Conservation (phyloP, 2,797 vertebrate genomes). For the Anas georgica region DNA sequence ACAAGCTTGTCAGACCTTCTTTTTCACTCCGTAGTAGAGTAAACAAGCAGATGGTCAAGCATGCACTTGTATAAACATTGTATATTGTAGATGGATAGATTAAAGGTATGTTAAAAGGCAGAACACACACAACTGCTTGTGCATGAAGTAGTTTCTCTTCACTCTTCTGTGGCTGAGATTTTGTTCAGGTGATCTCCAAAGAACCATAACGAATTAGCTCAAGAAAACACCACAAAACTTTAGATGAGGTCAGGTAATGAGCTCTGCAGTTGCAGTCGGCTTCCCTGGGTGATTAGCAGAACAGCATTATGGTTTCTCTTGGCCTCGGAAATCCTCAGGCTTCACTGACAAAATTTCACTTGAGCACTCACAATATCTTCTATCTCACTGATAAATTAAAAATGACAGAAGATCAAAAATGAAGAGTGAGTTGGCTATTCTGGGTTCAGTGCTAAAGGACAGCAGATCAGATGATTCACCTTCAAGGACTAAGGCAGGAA, state of each 20-base stretch:
- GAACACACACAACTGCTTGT: background rate
- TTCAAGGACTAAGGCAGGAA: conserved; percentile 20
- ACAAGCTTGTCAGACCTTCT: background rate
- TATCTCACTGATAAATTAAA: conserved; percentile 33
- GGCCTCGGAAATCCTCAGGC: conserved; percentile 8
- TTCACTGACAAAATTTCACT: background rate
- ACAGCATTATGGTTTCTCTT: background rate
- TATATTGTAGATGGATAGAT: background rate
- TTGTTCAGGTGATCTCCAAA: conserved; percentile 1
- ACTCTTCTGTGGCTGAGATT: background rate
- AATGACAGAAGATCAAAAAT: conserved; percentile 24
- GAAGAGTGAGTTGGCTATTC: background rate
- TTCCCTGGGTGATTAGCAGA: background rate
- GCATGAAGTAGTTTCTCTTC: background rate
- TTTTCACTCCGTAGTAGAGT: background rate
- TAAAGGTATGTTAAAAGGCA: background rate
- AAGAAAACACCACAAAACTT: conserved; percentile 1
- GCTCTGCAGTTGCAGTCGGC: background rate
- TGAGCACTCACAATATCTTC: background rate
- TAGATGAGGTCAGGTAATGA: background rate
- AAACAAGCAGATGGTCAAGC: background rate
- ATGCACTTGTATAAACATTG: background rate
- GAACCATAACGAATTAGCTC: background rate
- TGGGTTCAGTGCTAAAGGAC: background rate
- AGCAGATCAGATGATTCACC: background rate